Conservation (phyloP, 2,797 vertebrate genomes). For the Varecia variegata region DNA sequence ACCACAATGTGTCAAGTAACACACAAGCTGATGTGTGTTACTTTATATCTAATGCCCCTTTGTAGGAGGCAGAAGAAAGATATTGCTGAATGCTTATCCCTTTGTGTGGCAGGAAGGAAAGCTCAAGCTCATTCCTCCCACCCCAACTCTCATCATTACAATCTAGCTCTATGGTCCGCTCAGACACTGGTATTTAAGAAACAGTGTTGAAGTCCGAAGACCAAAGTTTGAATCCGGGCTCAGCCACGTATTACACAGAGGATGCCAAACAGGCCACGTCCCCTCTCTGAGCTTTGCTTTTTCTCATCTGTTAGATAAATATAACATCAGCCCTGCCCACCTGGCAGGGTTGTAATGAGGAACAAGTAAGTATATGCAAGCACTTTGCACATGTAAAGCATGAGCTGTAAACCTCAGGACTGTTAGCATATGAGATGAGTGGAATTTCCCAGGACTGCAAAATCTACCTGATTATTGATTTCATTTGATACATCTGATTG, state of each 20-base stretch:
- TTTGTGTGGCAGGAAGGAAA: not conserved
- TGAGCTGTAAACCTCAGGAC: not conserved
- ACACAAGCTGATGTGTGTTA: too few relatives aligned
- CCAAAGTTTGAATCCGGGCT: not conserved
- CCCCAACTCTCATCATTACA: not conserved
- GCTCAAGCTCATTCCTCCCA: not conserved
- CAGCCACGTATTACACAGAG: not conserved
- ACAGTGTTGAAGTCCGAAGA: not conserved
- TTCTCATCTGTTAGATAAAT: not conserved
- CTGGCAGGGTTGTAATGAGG: not conserved
- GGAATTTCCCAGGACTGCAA: not conserved
- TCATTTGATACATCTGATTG: not conserved
- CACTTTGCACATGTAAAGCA: too few relatives aligned
- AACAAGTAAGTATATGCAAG: not conserved
- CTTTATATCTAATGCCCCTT: not conserved
- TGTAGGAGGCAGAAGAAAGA: constrained; percentile 1
- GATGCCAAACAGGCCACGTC: accelerated
- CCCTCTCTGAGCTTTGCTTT: not conserved
- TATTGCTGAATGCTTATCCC: not conserved
- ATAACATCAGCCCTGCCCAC: not conserved
- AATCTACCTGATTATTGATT: not conserved
- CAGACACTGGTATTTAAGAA: not conserved
- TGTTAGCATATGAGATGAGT: not conserved
- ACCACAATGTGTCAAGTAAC: too few relatives aligned
- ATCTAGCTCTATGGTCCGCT: too few relatives aligned